Conservation (phyloP, 2,113 vertebrate genomes). For the Daboia siamensis region DNA sequence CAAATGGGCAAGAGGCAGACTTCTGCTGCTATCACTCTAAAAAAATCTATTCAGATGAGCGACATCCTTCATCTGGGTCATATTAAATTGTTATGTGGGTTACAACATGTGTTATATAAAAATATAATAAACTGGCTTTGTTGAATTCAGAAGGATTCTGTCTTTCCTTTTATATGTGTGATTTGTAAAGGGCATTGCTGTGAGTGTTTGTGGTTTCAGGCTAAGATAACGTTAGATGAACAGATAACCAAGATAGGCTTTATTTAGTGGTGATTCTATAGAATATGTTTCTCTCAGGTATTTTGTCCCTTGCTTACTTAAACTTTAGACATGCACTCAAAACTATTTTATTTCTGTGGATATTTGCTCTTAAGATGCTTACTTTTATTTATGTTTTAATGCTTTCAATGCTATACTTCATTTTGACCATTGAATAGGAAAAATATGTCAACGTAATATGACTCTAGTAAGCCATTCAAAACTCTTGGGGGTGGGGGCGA, state of each 20-base stretch:
- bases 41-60: neutral
- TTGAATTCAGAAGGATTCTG: neutral
- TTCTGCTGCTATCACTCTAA: neutral
- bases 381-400: neutral
- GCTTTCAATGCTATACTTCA: neutral
- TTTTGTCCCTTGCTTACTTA: neutral
- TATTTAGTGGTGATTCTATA: neutral
- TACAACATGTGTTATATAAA: neutral
- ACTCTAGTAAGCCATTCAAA: neutral
- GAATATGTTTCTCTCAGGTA: neutral
- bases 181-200: neutral
- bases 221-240: neutral
- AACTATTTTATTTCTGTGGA: neutral
- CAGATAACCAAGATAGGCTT: neutral
- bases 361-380: neutral
- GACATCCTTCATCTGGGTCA: neutral
- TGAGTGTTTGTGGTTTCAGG: neutral
- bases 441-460: neutral
- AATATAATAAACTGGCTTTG: neutral
- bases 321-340: neutral
- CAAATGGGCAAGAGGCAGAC: neutral
- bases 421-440: neutral
- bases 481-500: neutral
- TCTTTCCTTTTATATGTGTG: neutral
- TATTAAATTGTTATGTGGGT: neutral